phyloP scores from a whole-genome alignment of 1,140 invertebrate genomes.

The Heliconius melpomene region DNA sequence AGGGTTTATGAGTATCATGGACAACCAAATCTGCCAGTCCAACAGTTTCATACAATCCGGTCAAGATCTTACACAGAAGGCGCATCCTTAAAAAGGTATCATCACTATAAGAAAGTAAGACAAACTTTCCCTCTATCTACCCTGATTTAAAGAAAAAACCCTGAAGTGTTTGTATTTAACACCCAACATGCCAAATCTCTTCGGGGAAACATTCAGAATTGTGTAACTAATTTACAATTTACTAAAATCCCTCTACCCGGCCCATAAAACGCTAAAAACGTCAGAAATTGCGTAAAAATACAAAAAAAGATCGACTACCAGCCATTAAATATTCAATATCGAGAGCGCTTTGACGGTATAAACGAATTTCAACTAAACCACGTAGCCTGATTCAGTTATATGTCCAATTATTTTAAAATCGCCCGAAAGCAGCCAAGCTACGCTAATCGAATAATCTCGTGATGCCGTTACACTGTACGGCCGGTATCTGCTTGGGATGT shows the following conservation, averaged over 20 bases:
- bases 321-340: slow-evolving; percentile 1
- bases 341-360: slow-evolving; percentile 18
- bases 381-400: slow-evolving; percentile 35
- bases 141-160: too few relatives aligned
- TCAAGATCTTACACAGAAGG: too few relatives aligned
- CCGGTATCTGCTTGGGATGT: background rate
- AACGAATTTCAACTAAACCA: slow-evolving; percentile 17
- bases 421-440: slow-evolving; percentile 25
- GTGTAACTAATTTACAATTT: background rate
- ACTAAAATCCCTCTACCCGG: background rate
- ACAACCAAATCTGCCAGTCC: too few relatives aligned
- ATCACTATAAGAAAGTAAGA: too few relatives aligned
- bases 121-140: too few relatives aligned
- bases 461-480: slow-evolving; percentile 19
- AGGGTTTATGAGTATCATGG: too few relatives aligned
- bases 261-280: background rate
- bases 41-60: too few relatives aligned
- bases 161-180: background rate
- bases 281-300: background rate
- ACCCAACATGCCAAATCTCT: background rate
- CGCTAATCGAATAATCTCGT: slow-evolving; percentile 36
- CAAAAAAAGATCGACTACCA: background rate
- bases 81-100: too few relatives aligned
- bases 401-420: slow-evolving; percentile 38
- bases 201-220: background rate